A percentile compares a stretch with the other conserved stretches of the same genome.
Evolutionary conservation across 1,140 invertebrate species (phyloP).

Genomic region (Brachionus asplanchnoidis): DNA sequence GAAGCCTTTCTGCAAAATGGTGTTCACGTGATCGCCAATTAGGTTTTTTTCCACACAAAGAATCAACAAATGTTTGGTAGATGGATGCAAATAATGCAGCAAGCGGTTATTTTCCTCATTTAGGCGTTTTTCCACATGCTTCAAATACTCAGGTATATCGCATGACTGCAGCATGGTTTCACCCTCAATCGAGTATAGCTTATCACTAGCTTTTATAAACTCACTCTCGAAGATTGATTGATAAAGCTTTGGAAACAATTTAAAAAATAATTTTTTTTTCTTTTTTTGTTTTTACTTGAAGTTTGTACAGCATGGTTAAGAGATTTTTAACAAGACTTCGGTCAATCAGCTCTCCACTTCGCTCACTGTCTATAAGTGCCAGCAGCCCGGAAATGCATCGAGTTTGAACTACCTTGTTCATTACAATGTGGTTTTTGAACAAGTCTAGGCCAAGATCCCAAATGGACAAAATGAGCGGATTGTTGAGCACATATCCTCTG

Average conservation of each 20-base stretch:
- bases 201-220: constrained; percentile 90
- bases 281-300: constrained; percentile 61
- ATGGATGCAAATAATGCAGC: constrained; percentile 93
- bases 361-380: constrained; percentile 85
- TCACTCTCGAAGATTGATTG: constrained; percentile 98
- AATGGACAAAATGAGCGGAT: constrained; percentile 11
- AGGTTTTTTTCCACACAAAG: constrained; percentile 68
- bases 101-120: constrained; percentile 93
- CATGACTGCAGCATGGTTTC: constrained; percentile 97
- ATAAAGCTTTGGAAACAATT: constrained; percentile 63
- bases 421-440: constrained; percentile 20
- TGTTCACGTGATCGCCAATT: constrained; percentile 97
- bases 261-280: neutral
- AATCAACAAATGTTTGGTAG: constrained; percentile 87
- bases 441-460: constrained; percentile 35
- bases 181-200: constrained; percentile 98
- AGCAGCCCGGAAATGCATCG: constrained; percentile 78
- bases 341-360: constrained; percentile 88
- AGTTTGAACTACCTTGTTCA: neutral
- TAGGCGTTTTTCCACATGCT: constrained; percentile 93
- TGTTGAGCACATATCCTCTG: constrained; percentile 35
- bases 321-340: constrained; percentile 85
- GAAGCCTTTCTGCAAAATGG: constrained; percentile 97
- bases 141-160: constrained; percentile 96
- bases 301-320: constrained; percentile 89